phyloP scores from a whole-genome alignment of 2,113 vertebrate genomes.

The Microcebus murinus region DNA sequence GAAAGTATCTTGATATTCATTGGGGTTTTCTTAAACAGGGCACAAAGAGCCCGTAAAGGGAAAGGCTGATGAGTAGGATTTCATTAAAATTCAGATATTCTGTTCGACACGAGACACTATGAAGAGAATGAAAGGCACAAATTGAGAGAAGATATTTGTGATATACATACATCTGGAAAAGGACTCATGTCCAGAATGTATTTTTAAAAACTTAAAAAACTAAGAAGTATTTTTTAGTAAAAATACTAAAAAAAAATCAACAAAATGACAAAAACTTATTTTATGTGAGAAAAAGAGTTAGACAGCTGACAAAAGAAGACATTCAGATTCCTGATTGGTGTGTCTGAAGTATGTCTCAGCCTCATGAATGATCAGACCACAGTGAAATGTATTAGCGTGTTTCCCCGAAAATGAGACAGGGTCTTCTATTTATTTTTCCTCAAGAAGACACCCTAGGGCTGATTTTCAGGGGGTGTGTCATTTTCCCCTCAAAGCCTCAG shows the following conservation, averaged over 20 bases:
- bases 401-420: too few species aligned
- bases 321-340: too few species aligned
- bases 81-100: not conserved
- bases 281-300: not conserved
- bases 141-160: not conserved
- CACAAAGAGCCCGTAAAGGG: not conserved
- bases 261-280: not conserved
- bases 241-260: not conserved
- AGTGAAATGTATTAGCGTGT: accelerated
- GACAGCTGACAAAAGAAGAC: not conserved
- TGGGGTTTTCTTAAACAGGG: not conserved
- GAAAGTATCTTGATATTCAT: not conserved
- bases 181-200: not conserved
- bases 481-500: too few species aligned
- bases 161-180: not conserved
- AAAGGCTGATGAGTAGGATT: not conserved
- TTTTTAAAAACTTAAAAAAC: not conserved
- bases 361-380: not conserved
- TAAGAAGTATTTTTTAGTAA: too few species aligned
- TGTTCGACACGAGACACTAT: not conserved
- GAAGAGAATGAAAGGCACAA: not conserved
- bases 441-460: too few species aligned
- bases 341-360: not conserved
- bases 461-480: too few species aligned
- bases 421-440: too few species aligned